Conservation (phyloP, 2,113 vertebrate species). For the Etia nguti region DNA sequence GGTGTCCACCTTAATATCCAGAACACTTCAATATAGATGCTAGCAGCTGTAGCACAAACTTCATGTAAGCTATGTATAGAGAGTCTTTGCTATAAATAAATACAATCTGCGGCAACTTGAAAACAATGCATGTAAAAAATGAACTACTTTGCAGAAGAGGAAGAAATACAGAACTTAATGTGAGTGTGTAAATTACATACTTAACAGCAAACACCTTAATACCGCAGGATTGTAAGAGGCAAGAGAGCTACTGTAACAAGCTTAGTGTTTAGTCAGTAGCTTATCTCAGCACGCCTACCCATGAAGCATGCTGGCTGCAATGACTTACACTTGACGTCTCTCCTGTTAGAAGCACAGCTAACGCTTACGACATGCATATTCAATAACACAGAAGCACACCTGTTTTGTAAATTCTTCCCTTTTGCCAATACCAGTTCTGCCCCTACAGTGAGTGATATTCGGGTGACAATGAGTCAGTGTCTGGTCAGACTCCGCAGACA, state of each 20-base stretch:
- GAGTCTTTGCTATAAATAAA: neutral
- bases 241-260: neutral
- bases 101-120: neutral
- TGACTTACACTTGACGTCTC: neutral
- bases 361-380: neutral
- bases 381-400: neutral
- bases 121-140: neutral
- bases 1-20: neutral
- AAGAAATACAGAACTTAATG: neutral
- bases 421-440: neutral
- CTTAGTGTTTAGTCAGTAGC: neutral
- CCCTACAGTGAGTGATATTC: neutral
- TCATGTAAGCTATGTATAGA: neutral
- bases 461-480: conserved; percentile 29
- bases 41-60: neutral
- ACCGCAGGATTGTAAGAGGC: neutral
- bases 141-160: neutral
- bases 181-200: neutral
- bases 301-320: neutral
- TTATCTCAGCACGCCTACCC: neutral
- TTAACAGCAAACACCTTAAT: neutral
- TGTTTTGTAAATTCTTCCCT: neutral
- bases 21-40: neutral
- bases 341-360: neutral
- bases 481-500: neutral